phyloP scores from a whole-genome alignment of 2,113 vertebrate genomes.

The Hiodon tergisus region DNA sequence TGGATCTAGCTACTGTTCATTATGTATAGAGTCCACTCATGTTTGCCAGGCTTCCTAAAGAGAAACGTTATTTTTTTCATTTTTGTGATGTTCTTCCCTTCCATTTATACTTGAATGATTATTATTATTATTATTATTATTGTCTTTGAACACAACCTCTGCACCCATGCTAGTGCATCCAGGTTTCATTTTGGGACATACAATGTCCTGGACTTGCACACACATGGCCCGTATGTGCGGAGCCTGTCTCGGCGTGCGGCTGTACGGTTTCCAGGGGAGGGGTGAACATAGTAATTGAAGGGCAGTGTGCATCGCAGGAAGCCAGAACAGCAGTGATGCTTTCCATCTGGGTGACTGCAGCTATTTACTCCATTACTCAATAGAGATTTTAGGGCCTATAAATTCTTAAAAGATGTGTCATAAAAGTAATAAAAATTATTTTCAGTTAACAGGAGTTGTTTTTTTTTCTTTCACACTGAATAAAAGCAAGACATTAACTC shows the following conservation, averaged over 20 bases:
- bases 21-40: not conserved
- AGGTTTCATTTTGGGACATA: not conserved
- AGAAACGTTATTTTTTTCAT: too few relatives aligned
- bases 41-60: not conserved
- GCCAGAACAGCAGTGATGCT: not conserved
- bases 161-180: too few relatives aligned
- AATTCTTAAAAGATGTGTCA: constrained; percentile 27
- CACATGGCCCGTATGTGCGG: not conserved
- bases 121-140: too few relatives aligned
- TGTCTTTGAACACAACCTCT: too few relatives aligned
- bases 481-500: not conserved
- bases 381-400: constrained; percentile 3
- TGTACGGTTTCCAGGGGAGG: not conserved
- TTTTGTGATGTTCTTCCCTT: not conserved
- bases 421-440: constrained; percentile 23
- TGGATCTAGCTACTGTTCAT: constrained; percentile 1
- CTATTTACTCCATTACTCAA: constrained; percentile 15
- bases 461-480: not conserved
- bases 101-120: too few relatives aligned
- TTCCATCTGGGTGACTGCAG: constrained; percentile 20
- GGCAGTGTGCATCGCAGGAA: not conserved
- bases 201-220: not conserved
- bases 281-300: constrained; percentile 2
- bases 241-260: not conserved
- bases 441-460: constrained; percentile 19